A percentile compares a stretch with the other conserved stretches of the same genome.
Evolutionary conservation across 2,888 invertebrate species (phyloP).

Genomic region (Dilophus febrilis): DNA sequence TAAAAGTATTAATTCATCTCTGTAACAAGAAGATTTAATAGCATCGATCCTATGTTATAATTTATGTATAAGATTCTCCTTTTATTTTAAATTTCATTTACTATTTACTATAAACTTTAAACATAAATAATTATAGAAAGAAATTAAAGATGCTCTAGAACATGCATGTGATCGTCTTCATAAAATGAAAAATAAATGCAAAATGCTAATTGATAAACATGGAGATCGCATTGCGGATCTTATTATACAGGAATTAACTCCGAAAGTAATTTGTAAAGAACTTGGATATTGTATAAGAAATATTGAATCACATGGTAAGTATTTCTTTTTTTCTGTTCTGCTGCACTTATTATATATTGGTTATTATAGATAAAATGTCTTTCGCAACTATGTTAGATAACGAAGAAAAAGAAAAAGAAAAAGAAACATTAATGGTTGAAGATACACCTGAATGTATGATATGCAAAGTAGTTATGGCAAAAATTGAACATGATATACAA

Average conservation of each 20-base stretch:
- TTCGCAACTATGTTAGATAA: too few species aligned
- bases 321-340: too few species aligned
- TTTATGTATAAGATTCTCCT: not conserved
- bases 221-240: slow-evolving; percentile 54
- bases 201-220: slow-evolving; percentile 52
- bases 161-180: slow-evolving; percentile 21
- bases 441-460: not conserved
- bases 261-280: slow-evolving; percentile 50
- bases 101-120: not conserved
- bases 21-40: too few species aligned
- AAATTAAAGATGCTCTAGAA: slow-evolving; percentile 22
- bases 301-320: too few species aligned
- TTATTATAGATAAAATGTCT: too few species aligned
- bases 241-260: slow-evolving; percentile 46
- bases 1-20: too few species aligned
- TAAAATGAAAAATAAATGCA: slow-evolving; percentile 39
- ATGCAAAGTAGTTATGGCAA: not conserved
- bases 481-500: not conserved
- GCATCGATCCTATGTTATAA: too few species aligned
- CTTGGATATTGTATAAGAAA: slow-evolving; percentile 44
- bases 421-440: not conserved
- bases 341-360: too few species aligned
- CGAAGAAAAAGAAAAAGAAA: not conserved
- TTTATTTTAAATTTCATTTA: not conserved
- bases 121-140: slow-evolving; percentile 13